Percentiles rank a stretch among this genome's conserved stretches.
Conservation (phyloP, 2,797 vertebrate species). For the Sebastes iracundus region DNA sequence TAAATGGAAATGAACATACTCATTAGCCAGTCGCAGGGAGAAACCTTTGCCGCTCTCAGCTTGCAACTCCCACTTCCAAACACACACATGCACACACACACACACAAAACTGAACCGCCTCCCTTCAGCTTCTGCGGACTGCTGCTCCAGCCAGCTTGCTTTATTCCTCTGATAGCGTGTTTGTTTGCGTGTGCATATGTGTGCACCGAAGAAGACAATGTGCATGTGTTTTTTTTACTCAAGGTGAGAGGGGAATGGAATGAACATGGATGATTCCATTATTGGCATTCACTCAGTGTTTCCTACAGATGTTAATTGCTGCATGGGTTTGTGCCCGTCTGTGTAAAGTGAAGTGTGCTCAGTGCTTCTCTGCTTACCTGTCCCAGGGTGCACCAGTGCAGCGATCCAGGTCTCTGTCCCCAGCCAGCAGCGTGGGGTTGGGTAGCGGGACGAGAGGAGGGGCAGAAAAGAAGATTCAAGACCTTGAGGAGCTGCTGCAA, state of each 20-base stretch:
- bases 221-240: slow-evolving; percentile 55
- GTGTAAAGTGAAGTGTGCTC: slow-evolving; percentile 85
- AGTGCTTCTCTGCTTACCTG: slow-evolving; percentile 77
- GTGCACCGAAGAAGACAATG: slow-evolving; percentile 57
- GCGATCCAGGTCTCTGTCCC: slow-evolving; percentile 94
- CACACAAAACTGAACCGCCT: slow-evolving; percentile 51
- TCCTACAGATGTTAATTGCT: slow-evolving; percentile 87
- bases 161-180: slow-evolving; percentile 71
- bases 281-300: slow-evolving; percentile 90
- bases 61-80: slow-evolving; percentile 69
- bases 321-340: slow-evolving; percentile 88
- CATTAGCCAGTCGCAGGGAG: slow-evolving; percentile 99
- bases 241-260: slow-evolving; percentile 66
- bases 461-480: slow-evolving; percentile 86
- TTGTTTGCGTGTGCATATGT: slow-evolving; percentile 68
- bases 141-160: slow-evolving; percentile 55
- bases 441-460: slow-evolving; percentile 71
- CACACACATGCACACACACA: slow-evolving; percentile 30
- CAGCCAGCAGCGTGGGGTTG: slow-evolving; percentile 82
- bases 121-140: slow-evolving; percentile 60
- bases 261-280: slow-evolving; percentile 86
- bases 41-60: slow-evolving; percentile 86
- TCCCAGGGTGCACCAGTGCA: slow-evolving; percentile 92
- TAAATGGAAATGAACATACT: slow-evolving; percentile 99
- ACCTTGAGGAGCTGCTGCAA: slow-evolving; percentile 88